Evolutionary conservation across 2,888 invertebrate species (phyloP).

Genomic region (Drosophila neutralis): DNA sequence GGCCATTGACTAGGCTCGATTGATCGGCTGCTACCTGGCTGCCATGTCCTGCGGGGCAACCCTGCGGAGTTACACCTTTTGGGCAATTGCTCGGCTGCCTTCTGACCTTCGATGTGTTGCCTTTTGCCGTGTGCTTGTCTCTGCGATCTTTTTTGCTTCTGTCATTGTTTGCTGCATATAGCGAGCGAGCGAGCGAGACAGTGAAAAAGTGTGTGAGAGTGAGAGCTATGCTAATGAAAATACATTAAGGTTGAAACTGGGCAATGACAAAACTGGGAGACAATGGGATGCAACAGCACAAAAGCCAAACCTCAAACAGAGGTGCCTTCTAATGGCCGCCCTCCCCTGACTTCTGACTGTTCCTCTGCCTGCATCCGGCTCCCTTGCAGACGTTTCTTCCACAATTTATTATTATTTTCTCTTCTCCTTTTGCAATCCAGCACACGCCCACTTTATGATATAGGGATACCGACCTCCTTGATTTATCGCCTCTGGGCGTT

Average conservation of each 20-base stretch:
- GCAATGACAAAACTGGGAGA: conserved; percentile 26
- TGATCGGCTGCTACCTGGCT: conserved; percentile 59
- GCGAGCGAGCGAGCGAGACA: neutral
- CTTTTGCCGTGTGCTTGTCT: conserved; percentile 9
- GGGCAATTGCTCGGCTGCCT: conserved; percentile 50
- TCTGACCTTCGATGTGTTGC: conserved; percentile 46
- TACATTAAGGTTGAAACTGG: conserved; percentile 46
- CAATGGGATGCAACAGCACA: conserved; percentile 51
- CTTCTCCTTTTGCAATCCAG: conserved; percentile 3
- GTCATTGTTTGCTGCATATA: conserved; percentile 46
- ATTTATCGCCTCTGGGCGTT: conserved; percentile 55
- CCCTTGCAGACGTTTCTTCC: conserved; percentile 27
- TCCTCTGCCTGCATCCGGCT: conserved; percentile 27
- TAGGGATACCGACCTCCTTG: conserved; percentile 15
- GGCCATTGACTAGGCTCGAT: conserved; percentile 55
- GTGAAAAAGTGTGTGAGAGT: neutral
- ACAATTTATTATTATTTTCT: neutral
- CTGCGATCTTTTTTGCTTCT: conserved; percentile 36
- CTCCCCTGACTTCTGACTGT: conserved; percentile 14
- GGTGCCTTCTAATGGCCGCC: conserved; percentile 42
- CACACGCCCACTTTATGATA: conserved; percentile 55
- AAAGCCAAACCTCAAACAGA: conserved; percentile 72
- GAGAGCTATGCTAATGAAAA: conserved; percentile 60
- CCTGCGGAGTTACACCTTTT: conserved; percentile 57
- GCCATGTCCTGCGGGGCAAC: conserved; percentile 39